Conservation (phyloP, 2,888 invertebrate species). For the Eledona agricola region DNA sequence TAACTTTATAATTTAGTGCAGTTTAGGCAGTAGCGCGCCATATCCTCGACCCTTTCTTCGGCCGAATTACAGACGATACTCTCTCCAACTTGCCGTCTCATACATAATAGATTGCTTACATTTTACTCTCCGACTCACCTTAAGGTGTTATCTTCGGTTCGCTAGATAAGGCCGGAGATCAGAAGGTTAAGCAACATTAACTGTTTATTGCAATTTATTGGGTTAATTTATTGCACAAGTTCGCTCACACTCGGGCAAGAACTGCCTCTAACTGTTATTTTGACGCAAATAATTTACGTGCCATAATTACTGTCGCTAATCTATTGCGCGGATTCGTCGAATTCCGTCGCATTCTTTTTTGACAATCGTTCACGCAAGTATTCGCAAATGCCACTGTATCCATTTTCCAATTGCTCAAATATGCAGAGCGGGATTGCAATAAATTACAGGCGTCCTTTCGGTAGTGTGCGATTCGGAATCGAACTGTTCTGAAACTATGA, state of each 20-base stretch:
- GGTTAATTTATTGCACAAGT: slow-evolving; percentile 53
- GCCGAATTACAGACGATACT: slow-evolving; percentile 57
- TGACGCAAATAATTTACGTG: slow-evolving; percentile 40
- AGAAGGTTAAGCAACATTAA: slow-evolving; percentile 64
- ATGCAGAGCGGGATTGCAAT: no score
- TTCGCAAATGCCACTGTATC: no score
- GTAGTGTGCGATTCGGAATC: no score
- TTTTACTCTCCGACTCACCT: slow-evolving; percentile 57
- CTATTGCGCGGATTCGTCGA: slow-evolving; percentile 19
- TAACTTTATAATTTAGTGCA: slow-evolving; percentile 66
- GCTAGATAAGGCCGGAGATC: slow-evolving; percentile 59
- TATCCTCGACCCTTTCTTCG: slow-evolving; percentile 51
- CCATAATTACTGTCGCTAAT: slow-evolving; percentile 31
- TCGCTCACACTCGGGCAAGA: slow-evolving; percentile 39
- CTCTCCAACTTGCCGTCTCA: slow-evolving; percentile 53
- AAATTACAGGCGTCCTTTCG: no score
- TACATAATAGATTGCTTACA: slow-evolving; percentile 61
- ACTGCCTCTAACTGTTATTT: slow-evolving; percentile 39
- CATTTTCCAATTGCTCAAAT: no score
- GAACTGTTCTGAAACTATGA: no score
- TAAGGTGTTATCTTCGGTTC: slow-evolving; percentile 59
- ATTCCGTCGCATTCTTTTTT: background rate
- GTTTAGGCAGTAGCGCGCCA: slow-evolving; percentile 51
- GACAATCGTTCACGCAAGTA: background rate
- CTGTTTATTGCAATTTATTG: slow-evolving; percentile 59